A percentile compares a stretch with the other conserved stretches of the same genome.
These are phyloP conservation scores for Ophion slaviceki DNA, from an alignment of 2,888 invertebrate genomes.

Conservation along the genomic window DNA sequence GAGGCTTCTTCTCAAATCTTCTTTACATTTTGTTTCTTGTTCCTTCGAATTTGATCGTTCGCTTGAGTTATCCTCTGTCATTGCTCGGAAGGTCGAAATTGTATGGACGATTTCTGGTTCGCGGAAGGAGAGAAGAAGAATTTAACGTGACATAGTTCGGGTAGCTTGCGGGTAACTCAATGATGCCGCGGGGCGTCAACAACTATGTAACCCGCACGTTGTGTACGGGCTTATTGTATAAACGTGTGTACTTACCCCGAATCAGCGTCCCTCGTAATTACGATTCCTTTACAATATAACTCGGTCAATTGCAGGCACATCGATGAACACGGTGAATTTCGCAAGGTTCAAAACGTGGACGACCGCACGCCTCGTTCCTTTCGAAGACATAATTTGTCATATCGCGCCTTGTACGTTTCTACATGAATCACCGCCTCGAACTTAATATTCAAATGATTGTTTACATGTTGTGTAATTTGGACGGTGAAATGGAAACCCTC, in stretches of 20 bases:
- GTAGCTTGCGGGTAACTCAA: not conserved
- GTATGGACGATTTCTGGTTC: not conserved
- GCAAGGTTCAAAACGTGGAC: slow-evolving; percentile 2
- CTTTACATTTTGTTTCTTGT: slow-evolving; percentile 33
- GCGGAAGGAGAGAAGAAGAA: not conserved
- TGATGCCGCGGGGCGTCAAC: not conserved
- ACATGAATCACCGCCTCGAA: slow-evolving; percentile 25
- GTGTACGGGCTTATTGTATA: not conserved
- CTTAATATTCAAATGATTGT: slow-evolving; percentile 66
- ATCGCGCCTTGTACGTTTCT: not conserved
- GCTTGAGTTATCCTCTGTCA: not conserved
- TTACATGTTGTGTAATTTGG: slow-evolving; percentile 66
- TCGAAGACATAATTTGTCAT: not conserved
- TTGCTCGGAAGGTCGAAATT: slow-evolving; percentile 1
- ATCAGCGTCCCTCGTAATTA: slow-evolving; percentile 51
- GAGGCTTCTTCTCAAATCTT: not conserved
- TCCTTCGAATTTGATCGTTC: not conserved
- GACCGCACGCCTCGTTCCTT: not conserved
- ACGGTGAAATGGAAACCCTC: slow-evolving; percentile 26
- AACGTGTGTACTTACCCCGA: slow-evolving; percentile 17
- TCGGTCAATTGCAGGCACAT: not conserved
- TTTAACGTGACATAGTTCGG: not conserved
- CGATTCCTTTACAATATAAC: slow-evolving; percentile 15
- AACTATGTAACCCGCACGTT: not conserved
- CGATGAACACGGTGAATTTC: not conserved